Evolutionary conservation across 2,888 invertebrate species (phyloP), one percentile per base, ranked within the genome.

Genomic region (Nudaria mundana): DNA sequence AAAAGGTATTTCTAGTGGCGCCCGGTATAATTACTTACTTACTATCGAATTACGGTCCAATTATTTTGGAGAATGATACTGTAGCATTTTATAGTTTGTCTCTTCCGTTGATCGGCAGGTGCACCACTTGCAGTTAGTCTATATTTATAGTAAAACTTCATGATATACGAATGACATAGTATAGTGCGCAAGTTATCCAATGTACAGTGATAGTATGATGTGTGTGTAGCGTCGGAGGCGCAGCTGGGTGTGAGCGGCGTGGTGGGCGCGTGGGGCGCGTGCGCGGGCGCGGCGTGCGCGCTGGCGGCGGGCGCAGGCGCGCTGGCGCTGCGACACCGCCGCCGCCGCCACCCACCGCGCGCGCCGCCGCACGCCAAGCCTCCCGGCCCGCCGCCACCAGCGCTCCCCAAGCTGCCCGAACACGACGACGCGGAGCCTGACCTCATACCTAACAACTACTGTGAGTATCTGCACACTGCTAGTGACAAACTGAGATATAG

Each of bases 401-500:
- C 33, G 2, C 39, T 35, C 38, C 20, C 42, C 40, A 60, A 61
- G 37, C 49, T 45, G 13, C 1, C 12, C 18, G 81, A 82, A 12
- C 80, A 73, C 61, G 86, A 86, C 50, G 86, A 87, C 61, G 66
- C 80, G 12, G 87, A 87, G 63, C 86, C 87, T 0, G 87, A 87
- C 60, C 80, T 86, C 50, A 86, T 86, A 66, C 86, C 86, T 3
- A 87, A 86, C 56, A 78, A 86, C 55, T 87, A 84, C 53, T 83
- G 85, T 84, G 29, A 81, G 84, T 80, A 4, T n/a, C 3, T 1
- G 2, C 8, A 23, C 23, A 2, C 3, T 2, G 10, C 6, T 23
- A 6, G 10, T 6, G n/a, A 4, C 7, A 5, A 7, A 20, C 3
- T 7, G 20, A 6, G 20, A 20, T 7, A n/a, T n/a, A n/a, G n/a